phyloP scores from a whole-genome alignment of 1,140 invertebrate species.

The Zaprionus ornatus region DNA sequence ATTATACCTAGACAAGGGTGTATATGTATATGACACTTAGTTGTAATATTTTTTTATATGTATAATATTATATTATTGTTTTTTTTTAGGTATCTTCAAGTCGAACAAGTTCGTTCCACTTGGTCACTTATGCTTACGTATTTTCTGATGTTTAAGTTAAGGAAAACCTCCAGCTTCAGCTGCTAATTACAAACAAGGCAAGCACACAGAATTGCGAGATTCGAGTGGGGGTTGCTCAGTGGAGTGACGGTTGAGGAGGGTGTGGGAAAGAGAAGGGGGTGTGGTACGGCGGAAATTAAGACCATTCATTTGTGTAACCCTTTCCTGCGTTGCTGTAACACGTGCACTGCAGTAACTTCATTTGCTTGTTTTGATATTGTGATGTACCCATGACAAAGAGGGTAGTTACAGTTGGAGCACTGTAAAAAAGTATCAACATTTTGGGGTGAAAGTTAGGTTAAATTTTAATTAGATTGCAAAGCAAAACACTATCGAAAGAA shows the following conservation, averaged over 20 bases:
- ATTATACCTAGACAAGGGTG: no score
- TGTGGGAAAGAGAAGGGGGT: neutral
- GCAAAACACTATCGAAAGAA: neutral
- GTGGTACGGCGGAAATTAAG: constrained; percentile 1
- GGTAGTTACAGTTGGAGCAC: neutral
- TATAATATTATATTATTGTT: no score
- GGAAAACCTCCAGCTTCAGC: neutral
- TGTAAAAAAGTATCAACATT: neutral
- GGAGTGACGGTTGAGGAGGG: neutral
- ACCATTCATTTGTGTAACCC: constrained; percentile 38
- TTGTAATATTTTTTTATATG: neutral
- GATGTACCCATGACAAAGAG: neutral
- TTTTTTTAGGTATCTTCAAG: neutral
- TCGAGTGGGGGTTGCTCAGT: neutral
- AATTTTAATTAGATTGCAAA: neutral
- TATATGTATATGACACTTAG: no score
- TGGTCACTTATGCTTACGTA: neutral
- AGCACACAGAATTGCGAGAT: neutral
- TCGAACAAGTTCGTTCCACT: neutral
- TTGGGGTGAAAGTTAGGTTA: neutral
- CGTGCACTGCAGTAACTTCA: constrained; percentile 60
- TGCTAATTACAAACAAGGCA: constrained; percentile 10
- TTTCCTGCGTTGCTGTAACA: constrained; percentile 27
- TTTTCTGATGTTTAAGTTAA: neutral
- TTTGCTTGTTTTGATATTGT: constrained; percentile 26